These are phyloP conservation scores for Platyura marginata DNA, from an alignment of 1,140 invertebrate species.

Conservation along the genomic window DNA sequence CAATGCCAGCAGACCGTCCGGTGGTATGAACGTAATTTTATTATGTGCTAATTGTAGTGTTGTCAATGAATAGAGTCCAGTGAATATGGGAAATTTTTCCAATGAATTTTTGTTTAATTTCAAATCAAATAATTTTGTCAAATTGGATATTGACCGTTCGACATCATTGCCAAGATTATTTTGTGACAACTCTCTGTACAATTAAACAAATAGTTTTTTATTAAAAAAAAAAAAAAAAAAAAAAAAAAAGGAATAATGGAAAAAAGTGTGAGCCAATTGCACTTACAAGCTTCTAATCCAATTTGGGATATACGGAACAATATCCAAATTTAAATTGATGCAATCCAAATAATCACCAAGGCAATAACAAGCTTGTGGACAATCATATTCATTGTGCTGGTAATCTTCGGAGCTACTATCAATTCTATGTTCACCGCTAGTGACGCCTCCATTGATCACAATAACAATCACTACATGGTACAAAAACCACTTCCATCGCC, in stretches of 20 bases:
- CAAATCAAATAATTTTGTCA: constrained; percentile 23
- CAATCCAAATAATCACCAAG: constrained; percentile 36
- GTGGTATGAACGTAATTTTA: constrained; percentile 36
- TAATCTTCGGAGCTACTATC: too few species aligned
- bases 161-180: constrained; percentile 2
- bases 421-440: too few species aligned
- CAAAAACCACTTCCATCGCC: too few species aligned
- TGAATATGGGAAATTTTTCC: constrained; percentile 17
- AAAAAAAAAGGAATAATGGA: constrained; percentile 16
- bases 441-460: too few species aligned
- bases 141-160: constrained; percentile 26
- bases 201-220: constrained; percentile 11
- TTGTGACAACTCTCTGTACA: background rate
- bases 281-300: constrained; percentile 41
- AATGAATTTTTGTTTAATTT: constrained; percentile 21
- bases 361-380: constrained; percentile 36
- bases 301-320: constrained; percentile 35
- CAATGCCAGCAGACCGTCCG: constrained; percentile 37
- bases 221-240: too few species aligned
- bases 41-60: constrained; percentile 40
- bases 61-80: constrained; percentile 16
- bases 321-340: constrained; percentile 33
- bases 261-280: constrained; percentile 21
- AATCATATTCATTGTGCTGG: too few species aligned
- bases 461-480: too few species aligned